These are phyloP conservation scores for Tyrophagus putrescentiae DNA, from an alignment of 1,140 invertebrate species.

Conservation along the genomic window DNA sequence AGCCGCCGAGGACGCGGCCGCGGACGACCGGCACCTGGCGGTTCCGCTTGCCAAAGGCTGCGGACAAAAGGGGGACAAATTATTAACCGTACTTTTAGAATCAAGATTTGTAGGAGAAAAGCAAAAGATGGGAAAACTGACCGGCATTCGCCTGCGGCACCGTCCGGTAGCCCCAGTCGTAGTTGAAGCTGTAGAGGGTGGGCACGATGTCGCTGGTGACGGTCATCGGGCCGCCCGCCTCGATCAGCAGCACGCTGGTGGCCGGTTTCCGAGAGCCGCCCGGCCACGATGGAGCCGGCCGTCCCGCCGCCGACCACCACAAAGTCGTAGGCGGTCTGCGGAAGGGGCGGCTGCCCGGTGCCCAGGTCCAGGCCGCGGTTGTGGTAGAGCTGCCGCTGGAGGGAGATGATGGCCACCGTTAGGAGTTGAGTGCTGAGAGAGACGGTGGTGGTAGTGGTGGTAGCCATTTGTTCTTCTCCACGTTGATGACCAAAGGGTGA, in stretches of 20 bases:
- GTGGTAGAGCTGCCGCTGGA: constrained; percentile 12
- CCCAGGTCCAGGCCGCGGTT: not conserved
- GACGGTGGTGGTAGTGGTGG: no score
- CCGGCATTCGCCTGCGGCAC: constrained; percentile 46
- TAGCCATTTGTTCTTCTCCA: no score
- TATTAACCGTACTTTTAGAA: no score
- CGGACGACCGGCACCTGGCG: constrained; percentile 17
- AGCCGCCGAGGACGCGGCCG: constrained; percentile 44
- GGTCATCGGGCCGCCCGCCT: constrained; percentile 52
- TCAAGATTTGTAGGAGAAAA: not conserved
- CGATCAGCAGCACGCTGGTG: constrained; percentile 44
- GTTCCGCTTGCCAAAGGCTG: not conserved
- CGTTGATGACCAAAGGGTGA: no score
- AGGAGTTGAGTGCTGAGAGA: constrained; percentile 9
- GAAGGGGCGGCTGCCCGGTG: no score
- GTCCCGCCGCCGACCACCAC: constrained; percentile 27
- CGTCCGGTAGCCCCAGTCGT: constrained; percentile 67
- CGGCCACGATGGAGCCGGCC: constrained; percentile 26
- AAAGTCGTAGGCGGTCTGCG: constrained; percentile 23
- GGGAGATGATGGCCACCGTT: not conserved
- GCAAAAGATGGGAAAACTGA: not conserved
- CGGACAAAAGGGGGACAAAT: not conserved
- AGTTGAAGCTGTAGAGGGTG: constrained; percentile 43
- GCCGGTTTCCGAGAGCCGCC: constrained; percentile 21
- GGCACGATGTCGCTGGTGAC: constrained; percentile 60